Conservation (phyloP, 2,888 invertebrate species). For the Rhamphomyia laevipes region DNA sequence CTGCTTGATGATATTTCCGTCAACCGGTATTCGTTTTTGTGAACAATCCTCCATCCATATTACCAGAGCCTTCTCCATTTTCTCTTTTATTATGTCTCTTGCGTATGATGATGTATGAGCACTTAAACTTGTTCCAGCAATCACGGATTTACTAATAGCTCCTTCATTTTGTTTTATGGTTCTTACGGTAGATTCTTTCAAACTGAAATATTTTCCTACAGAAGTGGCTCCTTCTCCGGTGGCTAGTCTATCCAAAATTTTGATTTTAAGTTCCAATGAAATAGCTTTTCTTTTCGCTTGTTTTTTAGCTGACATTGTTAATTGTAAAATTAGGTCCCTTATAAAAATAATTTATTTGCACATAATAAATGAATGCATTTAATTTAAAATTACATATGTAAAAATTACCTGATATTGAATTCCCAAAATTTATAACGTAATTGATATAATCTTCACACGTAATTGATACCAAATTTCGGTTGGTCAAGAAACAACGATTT, state of each 20-base stretch:
- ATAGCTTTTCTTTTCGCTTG: constrained; percentile 1
- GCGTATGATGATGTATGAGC: constrained; percentile 8
- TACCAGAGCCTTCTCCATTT: constrained; percentile 13
- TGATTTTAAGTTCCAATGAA: constrained; percentile 1
- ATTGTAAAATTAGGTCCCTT: no score
- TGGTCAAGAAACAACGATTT: no score
- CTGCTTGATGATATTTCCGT: constrained; percentile 8
- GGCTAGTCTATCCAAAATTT: constrained; percentile 12
- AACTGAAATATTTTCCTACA: constrained; percentile 11
- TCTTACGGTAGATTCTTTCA: constrained; percentile 12
- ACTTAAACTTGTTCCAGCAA: constrained; percentile 9
- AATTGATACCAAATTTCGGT: no score
- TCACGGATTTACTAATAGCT: constrained; percentile 9
- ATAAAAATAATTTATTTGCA: no score
- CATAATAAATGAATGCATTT: no score
- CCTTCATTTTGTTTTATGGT: constrained; percentile 11
- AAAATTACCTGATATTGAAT: no score
- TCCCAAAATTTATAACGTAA: no score
- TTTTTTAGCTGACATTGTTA: no score
- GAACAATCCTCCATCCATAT: constrained; percentile 9
- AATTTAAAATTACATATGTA: no score
- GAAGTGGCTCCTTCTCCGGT: constrained; percentile 10
- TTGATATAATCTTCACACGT: no score
- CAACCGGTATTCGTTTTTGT: constrained; percentile 10
- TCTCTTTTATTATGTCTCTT: constrained; percentile 11